Percentiles rank a stretch among this genome's conserved stretches.
Conservation (phyloP, 2,888 invertebrate genomes). For the Cacoxenus indagator region DNA sequence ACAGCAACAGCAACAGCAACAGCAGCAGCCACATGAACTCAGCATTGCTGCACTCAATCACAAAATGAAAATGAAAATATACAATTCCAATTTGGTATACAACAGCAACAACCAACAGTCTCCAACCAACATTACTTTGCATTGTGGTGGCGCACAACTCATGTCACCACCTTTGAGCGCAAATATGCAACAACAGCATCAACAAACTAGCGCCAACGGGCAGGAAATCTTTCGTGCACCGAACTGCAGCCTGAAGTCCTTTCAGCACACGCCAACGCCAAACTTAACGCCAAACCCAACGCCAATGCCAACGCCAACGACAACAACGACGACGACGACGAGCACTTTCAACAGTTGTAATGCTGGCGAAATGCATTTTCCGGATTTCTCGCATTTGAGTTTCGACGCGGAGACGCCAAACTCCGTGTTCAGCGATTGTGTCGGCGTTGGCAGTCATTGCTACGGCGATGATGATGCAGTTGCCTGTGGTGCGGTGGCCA, state of each 20-base stretch:
- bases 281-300: constrained; percentile 19
- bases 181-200: constrained; percentile 23
- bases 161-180: constrained; percentile 64
- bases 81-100: constrained; percentile 28
- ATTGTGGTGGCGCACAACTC: constrained; percentile 18
- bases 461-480: constrained; percentile 48
- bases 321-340: background rate
- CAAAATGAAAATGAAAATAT: constrained; percentile 16
- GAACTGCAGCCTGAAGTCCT: constrained; percentile 48
- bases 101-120: constrained; percentile 31
- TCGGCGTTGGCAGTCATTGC: constrained; percentile 25
- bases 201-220: background rate
- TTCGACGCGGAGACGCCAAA: constrained; percentile 68
- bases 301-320: background rate
- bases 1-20: constrained; percentile 17
- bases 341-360: background rate
- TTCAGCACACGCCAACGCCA: background rate
- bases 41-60: constrained; percentile 6
- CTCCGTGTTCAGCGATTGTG: constrained; percentile 65
- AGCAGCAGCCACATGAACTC: background rate
- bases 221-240: constrained; percentile 50
- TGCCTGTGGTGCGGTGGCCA: constrained; percentile 43
- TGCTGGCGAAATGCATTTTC: constrained; percentile 55
- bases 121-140: constrained; percentile 23
- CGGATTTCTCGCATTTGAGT: constrained; percentile 62